Evolutionary conservation across 2,113 vertebrate genomes (phyloP), one percentile per base, ranked within the genome.

Genomic region (Nanorana parkeri): DNA sequence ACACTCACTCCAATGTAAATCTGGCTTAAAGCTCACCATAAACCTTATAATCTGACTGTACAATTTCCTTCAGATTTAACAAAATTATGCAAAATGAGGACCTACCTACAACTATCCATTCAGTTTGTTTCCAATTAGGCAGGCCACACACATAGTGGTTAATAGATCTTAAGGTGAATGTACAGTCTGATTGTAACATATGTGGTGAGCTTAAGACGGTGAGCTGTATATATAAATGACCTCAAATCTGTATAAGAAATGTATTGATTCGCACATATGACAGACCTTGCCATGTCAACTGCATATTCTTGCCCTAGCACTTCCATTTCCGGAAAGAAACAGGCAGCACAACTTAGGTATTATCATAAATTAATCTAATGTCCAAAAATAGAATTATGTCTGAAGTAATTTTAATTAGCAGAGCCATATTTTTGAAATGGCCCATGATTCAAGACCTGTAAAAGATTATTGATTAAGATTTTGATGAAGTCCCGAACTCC

Each of bases 401-500:
- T 65, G 7, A 17, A 47, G 54, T 11, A 15, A 60, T 69, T 78
- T 68, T 61, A 63, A 81, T 65, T 36, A 74, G 23, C 28, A 41
- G 47, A 67, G 28, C 11, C 26, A 65, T 82, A 82, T 75, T 75
- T 74, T 64, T 28, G 66, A 72, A 66, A 74, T 66, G n/a, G 10
- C 74, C 21, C 47, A 29, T 71, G 52, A 64, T 80, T 80, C 68
- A 81, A 81, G 28, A 55, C 19, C 80, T 74, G 69, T 58, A 66
- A 67, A 81, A 81, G 24, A 81, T 56, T 66, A 74, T 81, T 74
- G 68, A 81, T 81, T 81, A 74, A 54, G 47, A 81, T 74, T 81
- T 81, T 81, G 61, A 81, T 81, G 80, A 74, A 74, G 80, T 81
- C 80, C 32, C 47, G 29, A 74, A 74, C 47, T 74, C 28, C 60